phyloP scores from a whole-genome alignment of 2,797 vertebrate species.

The Danio choprae region DNA sequence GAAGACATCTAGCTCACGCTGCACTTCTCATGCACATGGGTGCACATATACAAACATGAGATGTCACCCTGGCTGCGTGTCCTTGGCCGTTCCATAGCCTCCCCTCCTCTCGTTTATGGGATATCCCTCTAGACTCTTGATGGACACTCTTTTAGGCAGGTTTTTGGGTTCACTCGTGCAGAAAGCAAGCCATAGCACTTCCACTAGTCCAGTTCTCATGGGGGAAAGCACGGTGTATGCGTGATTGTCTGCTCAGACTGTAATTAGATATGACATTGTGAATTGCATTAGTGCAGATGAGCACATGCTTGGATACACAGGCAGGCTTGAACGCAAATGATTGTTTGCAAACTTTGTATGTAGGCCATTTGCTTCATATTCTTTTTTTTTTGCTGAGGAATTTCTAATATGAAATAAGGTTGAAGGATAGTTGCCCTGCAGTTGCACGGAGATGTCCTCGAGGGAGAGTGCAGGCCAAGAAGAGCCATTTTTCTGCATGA shows the following conservation, averaged over 20 bases:
- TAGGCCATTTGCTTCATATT: background rate
- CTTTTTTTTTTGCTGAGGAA: background rate
- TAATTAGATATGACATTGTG: conserved; percentile 72
- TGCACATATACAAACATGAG: conserved; percentile 10
- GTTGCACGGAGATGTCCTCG: conserved; percentile 47
- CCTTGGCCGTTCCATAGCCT: conserved; percentile 64
- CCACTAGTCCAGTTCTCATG: conserved; percentile 26
- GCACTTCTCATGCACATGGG: conserved; percentile 16
- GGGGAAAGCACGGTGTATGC: conserved; percentile 39
- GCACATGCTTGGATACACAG: conserved; percentile 69
- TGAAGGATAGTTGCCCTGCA: conserved; percentile 67
- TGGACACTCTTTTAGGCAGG: conserved; percentile 67
- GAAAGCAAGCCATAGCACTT: conserved; percentile 63
- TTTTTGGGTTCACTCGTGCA: conserved; percentile 69
- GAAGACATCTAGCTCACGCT: conserved; percentile 29
- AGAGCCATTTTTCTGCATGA: conserved; percentile 52
- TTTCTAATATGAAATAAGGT: conserved; percentile 62
- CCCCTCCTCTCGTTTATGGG: conserved; percentile 65
- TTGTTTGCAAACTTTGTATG: conserved; percentile 45
- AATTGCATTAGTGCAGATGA: conserved; percentile 73
- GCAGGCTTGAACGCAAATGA: conserved; percentile 61
- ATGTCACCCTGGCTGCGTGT: conserved; percentile 51
- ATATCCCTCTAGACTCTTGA: conserved; percentile 69
- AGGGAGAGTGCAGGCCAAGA: conserved; percentile 66
- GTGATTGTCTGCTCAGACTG: conserved; percentile 49